These are phyloP conservation scores for Drosophila greeni DNA, from an alignment of 2,888 invertebrate genomes.

Conservation along the genomic window DNA sequence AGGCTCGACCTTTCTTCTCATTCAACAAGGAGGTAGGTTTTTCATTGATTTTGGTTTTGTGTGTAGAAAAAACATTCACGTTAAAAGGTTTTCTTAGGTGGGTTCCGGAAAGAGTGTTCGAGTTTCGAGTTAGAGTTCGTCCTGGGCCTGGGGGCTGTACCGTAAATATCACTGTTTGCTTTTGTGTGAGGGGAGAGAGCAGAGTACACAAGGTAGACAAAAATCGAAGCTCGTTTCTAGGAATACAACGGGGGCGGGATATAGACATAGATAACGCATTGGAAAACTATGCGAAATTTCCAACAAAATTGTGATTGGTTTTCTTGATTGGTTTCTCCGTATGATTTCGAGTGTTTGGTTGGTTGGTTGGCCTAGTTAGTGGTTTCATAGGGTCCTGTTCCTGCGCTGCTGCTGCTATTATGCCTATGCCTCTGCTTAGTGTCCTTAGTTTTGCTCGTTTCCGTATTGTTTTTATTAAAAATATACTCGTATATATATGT, in stretches of 20 bases:
- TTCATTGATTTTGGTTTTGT: slow-evolving; percentile 44
- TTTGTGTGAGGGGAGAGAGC: slow-evolving; percentile 44
- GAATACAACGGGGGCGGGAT: slow-evolving; percentile 33
- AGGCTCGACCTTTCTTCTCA: slow-evolving; percentile 23
- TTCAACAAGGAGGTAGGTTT: slow-evolving; percentile 68
- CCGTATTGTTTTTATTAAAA: slow-evolving; percentile 63
- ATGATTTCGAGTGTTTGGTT: slow-evolving; percentile 16
- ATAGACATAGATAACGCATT: slow-evolving; percentile 18
- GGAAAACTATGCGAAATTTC: slow-evolving; percentile 51
- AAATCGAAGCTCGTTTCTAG: slow-evolving; percentile 53
- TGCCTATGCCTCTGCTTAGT: slow-evolving; percentile 25
- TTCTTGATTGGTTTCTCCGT: slow-evolving; percentile 7
- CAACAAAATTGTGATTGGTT: slow-evolving; percentile 66
- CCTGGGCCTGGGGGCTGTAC: slow-evolving; percentile 44
- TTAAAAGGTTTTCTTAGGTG: slow-evolving; percentile 69
- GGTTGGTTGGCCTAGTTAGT: slow-evolving; percentile 34
- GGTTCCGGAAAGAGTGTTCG: slow-evolving; percentile 61
- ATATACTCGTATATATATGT: slow-evolving; percentile 58
- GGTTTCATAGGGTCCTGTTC: slow-evolving; percentile 21
- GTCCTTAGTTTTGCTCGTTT: slow-evolving; percentile 40
- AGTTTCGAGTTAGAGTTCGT: slow-evolving; percentile 35
- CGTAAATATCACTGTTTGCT: slow-evolving; percentile 72
- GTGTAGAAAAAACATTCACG: slow-evolving; percentile 65
- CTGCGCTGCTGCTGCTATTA: slow-evolving; percentile 22
- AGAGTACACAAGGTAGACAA: slow-evolving; percentile 43